Base-by-base conservation (phyloP, 2,888 invertebrate species). In the Corbicula japonica region DNA sequence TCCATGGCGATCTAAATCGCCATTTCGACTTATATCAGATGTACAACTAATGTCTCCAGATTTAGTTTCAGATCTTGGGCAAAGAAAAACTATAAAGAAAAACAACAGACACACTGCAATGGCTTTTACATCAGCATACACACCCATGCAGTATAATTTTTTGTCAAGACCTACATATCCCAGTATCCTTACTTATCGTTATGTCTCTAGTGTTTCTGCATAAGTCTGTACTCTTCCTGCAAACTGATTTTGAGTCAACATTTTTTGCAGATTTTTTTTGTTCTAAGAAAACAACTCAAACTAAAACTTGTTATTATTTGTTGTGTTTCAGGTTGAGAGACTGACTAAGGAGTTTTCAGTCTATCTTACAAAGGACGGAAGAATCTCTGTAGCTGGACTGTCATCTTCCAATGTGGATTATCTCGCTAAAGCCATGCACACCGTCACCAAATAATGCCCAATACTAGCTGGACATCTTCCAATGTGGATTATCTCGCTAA, bases 381-480 rank as follows among this genome's bases (percentile, higher is more conserved):
- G 99, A 88, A 98, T 99, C 93, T 99, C 99, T 3, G 97, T 99
- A 94, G 99, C 99, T 71, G 99, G 99, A 68, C 96, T 99, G 6
- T 97, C 98, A 0, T 97, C 98, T 2, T 96, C 97, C 93, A 99
- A 99, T 94, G 98, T 99, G 0, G 96, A 96, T 83, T 98, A 99
- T 93, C 94, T 99, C 80, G 99, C 99, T 1, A 95, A 97, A 83
- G 98, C 97, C 76, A 98, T 99, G 88, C 98, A 99, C 93, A 95
- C 96, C 94, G 98, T 98, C 83, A 97, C 98, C 18, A 96, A 97
- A 86, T 95, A 91, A 89, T n/a, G n/a, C n/a, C n/a, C n/a, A n/a
- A n/a, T n/a, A n/a, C 99, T 71, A 99, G 99, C 68, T 96, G 99
- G 6, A 97, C 98, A 0, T 97, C 98, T 2, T 96, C 97, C 93